phyloP scores from a whole-genome alignment of 1,140 invertebrate genomes.

The Campoletis sonorensis region DNA sequence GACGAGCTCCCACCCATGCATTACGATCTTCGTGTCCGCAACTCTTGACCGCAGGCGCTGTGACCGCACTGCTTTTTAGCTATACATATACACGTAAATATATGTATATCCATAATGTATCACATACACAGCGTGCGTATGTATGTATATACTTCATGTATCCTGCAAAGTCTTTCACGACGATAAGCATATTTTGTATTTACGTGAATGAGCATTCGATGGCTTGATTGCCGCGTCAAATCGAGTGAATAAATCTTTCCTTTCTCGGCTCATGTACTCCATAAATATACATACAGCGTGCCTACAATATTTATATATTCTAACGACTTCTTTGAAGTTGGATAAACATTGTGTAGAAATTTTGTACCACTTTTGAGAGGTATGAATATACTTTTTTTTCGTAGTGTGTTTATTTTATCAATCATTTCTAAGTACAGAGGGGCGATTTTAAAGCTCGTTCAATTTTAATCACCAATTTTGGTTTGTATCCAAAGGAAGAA shows the following conservation, averaged over 20 bases:
- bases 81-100: not conserved
- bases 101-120: not conserved
- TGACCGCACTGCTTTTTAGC: not conserved
- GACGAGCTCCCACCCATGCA: slow-evolving; percentile 12
- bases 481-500: not conserved
- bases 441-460: not conserved
- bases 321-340: too few species aligned
- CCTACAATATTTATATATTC: too few species aligned
- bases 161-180: too few species aligned
- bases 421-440: not conserved
- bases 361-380: not conserved
- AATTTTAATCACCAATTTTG: not conserved
- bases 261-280: too few species aligned
- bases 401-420: not conserved
- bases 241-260: too few species aligned
- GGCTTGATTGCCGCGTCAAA: too few species aligned
- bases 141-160: not conserved
- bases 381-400: not conserved
- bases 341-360: too few species aligned
- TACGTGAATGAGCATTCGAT: too few species aligned
- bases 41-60: slow-evolving; percentile 38
- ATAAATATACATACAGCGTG: too few species aligned
- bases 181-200: too few species aligned
- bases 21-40: slow-evolving; percentile 30
- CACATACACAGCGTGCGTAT: not conserved